Evolutionary conservation across 2,888 invertebrate genomes (phyloP), one percentile per base, ranked within the genome.

Genomic region (Amphiduros pacificus): DNA sequence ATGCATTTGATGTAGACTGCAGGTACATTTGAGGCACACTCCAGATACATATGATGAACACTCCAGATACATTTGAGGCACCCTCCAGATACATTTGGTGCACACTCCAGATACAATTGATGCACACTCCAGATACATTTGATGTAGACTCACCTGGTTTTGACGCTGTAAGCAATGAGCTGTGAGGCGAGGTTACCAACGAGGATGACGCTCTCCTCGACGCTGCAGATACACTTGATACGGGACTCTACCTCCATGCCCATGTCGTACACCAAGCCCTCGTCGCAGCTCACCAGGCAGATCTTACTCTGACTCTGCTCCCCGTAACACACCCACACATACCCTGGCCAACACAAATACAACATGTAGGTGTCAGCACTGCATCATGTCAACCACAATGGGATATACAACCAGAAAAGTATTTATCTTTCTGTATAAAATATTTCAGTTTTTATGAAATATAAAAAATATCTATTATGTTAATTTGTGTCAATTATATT

Each of bases 181-280:
- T 78, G 79, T 69, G 82, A 81, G 4, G 84, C 83, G 31, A 85
- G 77, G 14, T 84, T 82, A 26, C 85, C 83, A 58, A 84, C 74
- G 26, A 84, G 74, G 60, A 85, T 74, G 27, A 80, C 74, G 49
- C 78, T 73, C 9, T 75, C 69, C 14, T 74, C 74, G 48, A 84
- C 69, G 6, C 77, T 73, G 59, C 71, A 71, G 66, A 84, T 79
- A 56, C 83, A 83, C 76, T 84, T 80, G 14, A 85, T 78, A 17
- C 84, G 79, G 50, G 84, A 83, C 66, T 85, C 84, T 64, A 82
- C 82, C 73, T 79, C 74, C 28, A 79, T 72, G 40, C 73, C 73
- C 14, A 80, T 68, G 64, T 77, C 74, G 60, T 73, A 74, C 78
- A 82, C 81, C 17, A 77, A 73, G 3, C 74, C 75, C 49, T 77